Evolutionary conservation across 2,797 vertebrate genomes (phyloP), one percentile per base, ranked within the genome.

Genomic region (Botia almorhae): DNA sequence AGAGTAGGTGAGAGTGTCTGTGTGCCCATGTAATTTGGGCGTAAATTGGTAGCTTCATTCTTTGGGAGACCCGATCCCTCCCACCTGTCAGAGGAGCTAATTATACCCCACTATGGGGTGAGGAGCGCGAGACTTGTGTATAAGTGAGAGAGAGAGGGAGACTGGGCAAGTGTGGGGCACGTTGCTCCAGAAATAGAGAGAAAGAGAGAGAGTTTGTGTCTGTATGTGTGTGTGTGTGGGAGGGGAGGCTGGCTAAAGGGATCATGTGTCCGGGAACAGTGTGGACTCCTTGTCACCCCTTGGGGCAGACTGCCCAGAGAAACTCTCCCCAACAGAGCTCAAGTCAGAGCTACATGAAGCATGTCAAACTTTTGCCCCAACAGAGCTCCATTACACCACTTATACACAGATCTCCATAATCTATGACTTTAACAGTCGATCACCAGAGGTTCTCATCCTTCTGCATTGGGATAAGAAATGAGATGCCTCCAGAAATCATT

Each of bases 61-160:
- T 90, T 88, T 71, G 87, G 82, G 94, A 90, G 92, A 97, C 91
- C 87, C 0, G 94, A 96, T 96, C 95, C 91, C 87, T 91, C 92
- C 93, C 96, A 97, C 95, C 95, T 96, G 96, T 96, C 75, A 86
- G 89, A 88, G 83, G 80, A 89, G 93, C 94, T 97, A 97, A 96
- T 96, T 96, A 95, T 96, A 96, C 85, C 78, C 88, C 91, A 87
- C 91, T 90, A 86, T 87, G 89, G 88, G 90, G 87, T 89, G 81
- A 87, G 85, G 89, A 86, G 89, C 74, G 84, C 73, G 8, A 61
- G 33, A 84, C 60, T 84, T 64, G 90, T 89, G 89, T 76, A 86
- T 84, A 5, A 74, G 69, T 56, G 84, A 87, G 88, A 84, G 75
- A 77, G 84, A 68, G 0, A 83, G 88, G 86, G 89, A 82, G 14